Base-by-base conservation (phyloP, 2,113 vertebrate species). In the Lasiurus borealis region DNA sequence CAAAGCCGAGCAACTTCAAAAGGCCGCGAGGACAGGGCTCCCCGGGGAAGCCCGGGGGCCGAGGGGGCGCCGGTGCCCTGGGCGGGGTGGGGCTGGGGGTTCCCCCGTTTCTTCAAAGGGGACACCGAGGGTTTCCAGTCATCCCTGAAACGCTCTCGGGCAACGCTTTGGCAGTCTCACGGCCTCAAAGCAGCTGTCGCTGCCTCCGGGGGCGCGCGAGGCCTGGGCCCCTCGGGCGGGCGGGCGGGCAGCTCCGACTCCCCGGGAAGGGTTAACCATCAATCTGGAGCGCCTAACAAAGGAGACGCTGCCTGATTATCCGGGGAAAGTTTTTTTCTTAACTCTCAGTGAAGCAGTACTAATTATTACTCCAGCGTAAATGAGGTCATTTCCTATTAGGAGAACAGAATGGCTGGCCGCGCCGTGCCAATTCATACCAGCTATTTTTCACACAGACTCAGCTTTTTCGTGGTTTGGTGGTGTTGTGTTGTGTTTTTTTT, bases 301-400 rank as follows among this genome's bases (percentile, higher is more conserved):
- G 98, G 98, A 98, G 98, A 98, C 98, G 98, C 98, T 98, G 98
- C 99, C 99, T 99, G 99, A 99, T 99, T 99, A 99, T 99, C 99
- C 98, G 98, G 98, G 98, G 98, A 99, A 99, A 98, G 98, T 99
- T 99, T 99, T 98, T 97, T 98, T 98, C 98, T 99, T 99, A 99
- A 99, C 98, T 99, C 98, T 99, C 98, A 99, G 98, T 98, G 98
- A 99, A 98, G 98, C 98, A 98, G 98, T 98, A 98, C 98, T 99
- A 99, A 99, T 99, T 99, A 99, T 99, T 99, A 98, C 98, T 99
- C 98, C 98, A 98, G 98, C 98, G 98, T 98, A 99, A 99, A 99
- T 99, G 98, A 99, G 98, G 98, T 99, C 98, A 99, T 98, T 99
- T 99, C 98, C 98, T 99, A 99, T 99, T 99, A 99, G 98, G 98